These are phyloP conservation scores for Gastrophryne carolinensis DNA, from an alignment of 2,797 vertebrate genomes.

Conservation along the genomic window DNA sequence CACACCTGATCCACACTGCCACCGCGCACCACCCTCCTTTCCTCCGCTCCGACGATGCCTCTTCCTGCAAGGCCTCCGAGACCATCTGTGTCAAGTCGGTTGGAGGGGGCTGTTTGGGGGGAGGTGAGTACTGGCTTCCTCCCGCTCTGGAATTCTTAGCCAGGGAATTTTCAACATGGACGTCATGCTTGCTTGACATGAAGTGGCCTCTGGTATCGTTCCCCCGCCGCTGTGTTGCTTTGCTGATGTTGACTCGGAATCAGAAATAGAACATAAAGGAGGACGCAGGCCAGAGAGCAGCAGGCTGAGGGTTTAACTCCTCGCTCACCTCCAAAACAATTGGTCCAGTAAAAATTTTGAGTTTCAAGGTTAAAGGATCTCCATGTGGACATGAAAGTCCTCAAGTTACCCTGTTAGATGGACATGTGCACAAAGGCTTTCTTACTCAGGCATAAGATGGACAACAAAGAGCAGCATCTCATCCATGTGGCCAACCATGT, in stretches of 20 bases:
- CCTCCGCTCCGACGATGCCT: constrained; percentile 23
- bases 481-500: no score
- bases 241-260: not conserved
- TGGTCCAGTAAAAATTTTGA: no score
- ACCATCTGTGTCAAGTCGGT: constrained; percentile 76
- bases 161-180: not conserved
- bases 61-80: constrained; percentile 60
- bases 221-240: not conserved
- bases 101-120: constrained; percentile 39
- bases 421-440: no score
- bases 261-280: not conserved
- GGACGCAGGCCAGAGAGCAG: no score
- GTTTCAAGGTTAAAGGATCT: no score
- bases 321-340: no score
- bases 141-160: constrained; percentile 32
- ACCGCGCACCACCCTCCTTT: constrained; percentile 52
- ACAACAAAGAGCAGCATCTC: no score
- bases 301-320: not conserved
- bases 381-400: no score
- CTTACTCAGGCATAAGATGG: no score
- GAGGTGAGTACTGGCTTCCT: not conserved
- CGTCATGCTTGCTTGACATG: not conserved
- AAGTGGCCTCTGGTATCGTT: not conserved
- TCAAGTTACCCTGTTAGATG: no score
- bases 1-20: constrained; percentile 67